Evolutionary conservation across 64 coral and sea anemone species (phyloP), one percentile per base, ranked within the genome.

Genomic region (Orbicella faveolata): DNA sequence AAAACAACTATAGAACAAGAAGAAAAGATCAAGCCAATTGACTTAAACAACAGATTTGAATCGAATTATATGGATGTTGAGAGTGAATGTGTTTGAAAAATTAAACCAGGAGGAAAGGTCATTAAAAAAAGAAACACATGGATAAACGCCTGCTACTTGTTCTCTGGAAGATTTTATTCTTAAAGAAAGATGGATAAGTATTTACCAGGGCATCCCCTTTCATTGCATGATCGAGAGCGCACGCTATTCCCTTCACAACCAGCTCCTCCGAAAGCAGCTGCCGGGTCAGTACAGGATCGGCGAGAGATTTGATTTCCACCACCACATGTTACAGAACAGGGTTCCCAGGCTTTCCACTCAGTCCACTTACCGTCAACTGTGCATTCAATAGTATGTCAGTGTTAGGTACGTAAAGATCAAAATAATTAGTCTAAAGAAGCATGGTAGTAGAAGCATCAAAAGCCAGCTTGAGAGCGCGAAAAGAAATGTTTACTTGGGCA

Each of bases 241-340:
- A 70, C 80, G 75, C 84, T 92, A 44, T 63, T 68, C 19, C 94
- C 94, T 35, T 65, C 52, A 37, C 94, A 96, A 7, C 76, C 61
- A 35, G 74, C 87, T 18, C 90, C 94, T 36, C 86, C 90, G n/a
- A 80, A 77, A 4, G 61, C 83, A 0, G 94, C 90, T 35, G 61
- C 83, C 18, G 94, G 94, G 78, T 86, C 94, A 76, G 59, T 41
- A 74, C 96, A 98, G 12, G 75, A 65, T 67, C 96, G 89, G 18
- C 55, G 53, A 18, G 93, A 87, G 44, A 41, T 80, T 34, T 89
- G 87, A 7, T 62, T 63, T 14, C 96, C 96, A 61, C 78, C 81
- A 69, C 90, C 96, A 90, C 96, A 98, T 21, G 77, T 75, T 20
- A 84, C 51, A 6, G 90, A 87, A 79, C 96, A 98, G 4, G 76